Conservation (phyloP, 2,113 vertebrate genomes). For the Chloropsis hardwickii region DNA sequence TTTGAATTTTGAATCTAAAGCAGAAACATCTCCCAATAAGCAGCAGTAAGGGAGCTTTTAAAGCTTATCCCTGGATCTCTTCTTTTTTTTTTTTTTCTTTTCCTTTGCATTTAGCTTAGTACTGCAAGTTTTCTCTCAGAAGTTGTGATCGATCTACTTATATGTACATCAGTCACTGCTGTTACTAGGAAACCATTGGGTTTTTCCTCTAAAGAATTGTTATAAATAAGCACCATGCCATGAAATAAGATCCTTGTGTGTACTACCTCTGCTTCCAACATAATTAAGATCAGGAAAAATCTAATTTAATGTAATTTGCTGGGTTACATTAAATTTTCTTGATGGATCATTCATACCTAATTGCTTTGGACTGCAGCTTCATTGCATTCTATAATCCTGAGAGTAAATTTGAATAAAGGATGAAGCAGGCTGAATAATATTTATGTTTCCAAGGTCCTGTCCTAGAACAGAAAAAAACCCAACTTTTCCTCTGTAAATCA, state of each 20-base stretch:
- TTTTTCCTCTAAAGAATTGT: conserved; percentile 37
- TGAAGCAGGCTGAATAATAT: background rate
- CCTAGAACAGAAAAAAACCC: background rate
- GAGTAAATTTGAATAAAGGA: conserved; percentile 21
- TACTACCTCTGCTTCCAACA: conserved; percentile 26
- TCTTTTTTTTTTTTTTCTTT: background rate
- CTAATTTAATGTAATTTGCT: conserved; percentile 30
- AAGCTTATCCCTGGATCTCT: background rate
- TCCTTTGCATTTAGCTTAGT: background rate
- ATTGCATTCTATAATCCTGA: conserved; percentile 17
- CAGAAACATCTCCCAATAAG: background rate
- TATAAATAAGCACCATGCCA: conserved; percentile 19
- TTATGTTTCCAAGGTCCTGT: background rate
- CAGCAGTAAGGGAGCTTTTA: background rate
- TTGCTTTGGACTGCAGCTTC: conserved; percentile 14
- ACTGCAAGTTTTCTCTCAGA: conserved; percentile 22
- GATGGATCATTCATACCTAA: conserved; percentile 42
- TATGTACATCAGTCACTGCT: conserved; percentile 19
- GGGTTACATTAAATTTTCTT: conserved; percentile 43
- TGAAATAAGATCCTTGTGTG: conserved; percentile 6
- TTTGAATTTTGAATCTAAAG: background rate
- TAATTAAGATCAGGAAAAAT: conserved; percentile 53
- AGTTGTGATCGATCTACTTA: conserved; percentile 40
- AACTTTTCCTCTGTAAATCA: background rate
- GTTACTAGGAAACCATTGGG: conserved; percentile 48